Evolutionary conservation across 2,797 vertebrate species (phyloP).

Genomic region (Tenualosa ilisha): DNA sequence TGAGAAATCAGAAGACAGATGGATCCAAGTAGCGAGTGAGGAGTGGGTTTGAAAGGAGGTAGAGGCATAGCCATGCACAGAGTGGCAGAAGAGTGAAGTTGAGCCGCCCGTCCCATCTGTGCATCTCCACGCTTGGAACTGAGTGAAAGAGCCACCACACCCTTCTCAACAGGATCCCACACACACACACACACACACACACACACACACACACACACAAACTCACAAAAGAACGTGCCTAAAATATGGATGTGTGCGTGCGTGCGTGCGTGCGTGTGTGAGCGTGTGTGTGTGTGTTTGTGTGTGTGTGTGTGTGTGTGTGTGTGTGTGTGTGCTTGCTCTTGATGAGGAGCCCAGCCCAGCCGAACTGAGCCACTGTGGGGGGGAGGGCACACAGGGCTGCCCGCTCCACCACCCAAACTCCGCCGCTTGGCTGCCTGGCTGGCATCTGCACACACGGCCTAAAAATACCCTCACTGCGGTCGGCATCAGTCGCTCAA

Average conservation of each 20-base stretch:
- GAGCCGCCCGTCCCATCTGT: conserved; percentile 35
- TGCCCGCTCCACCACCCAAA: neutral
- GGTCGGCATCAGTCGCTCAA: conserved; percentile 5
- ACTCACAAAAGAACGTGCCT: neutral
- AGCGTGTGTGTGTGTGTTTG: neutral
- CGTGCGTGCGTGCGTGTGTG: too few species aligned
- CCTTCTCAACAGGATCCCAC: conserved; percentile 32
- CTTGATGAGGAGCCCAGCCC: neutral
- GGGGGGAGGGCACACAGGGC: neutral
- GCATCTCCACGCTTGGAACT: conserved; percentile 32
- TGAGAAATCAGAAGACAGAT: conserved; percentile 24
- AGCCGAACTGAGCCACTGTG: neutral
- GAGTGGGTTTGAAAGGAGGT: conserved; percentile 9
- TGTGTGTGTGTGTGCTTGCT: neutral
- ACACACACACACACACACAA: neutral
- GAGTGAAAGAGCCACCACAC: conserved; percentile 36
- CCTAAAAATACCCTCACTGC: neutral
- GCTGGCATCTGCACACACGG: neutral
- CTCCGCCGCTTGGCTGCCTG: neutral
- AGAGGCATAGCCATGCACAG: conserved; percentile 27
- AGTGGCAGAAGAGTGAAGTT: conserved; percentile 29
- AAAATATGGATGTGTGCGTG: neutral
- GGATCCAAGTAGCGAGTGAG: neutral
- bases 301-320: neutral
- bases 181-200: neutral